Conservation (phyloP, 2,113 vertebrate genomes). For the Leucopsar rothschildi region DNA sequence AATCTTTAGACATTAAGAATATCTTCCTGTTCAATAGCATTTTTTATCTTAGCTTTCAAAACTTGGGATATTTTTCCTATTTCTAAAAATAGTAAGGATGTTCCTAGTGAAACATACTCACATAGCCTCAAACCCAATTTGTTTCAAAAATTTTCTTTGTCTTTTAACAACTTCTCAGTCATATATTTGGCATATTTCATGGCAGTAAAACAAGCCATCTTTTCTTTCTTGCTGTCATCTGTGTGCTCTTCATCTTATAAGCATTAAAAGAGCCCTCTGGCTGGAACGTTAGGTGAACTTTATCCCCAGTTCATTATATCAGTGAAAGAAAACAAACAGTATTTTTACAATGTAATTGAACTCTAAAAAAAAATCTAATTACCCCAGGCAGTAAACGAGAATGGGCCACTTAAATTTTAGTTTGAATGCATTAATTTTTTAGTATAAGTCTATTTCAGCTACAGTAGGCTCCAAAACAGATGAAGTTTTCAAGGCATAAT, state of each 20-base stretch:
- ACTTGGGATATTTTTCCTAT: neutral
- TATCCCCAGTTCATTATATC: conserved; percentile 6
- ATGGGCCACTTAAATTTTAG: neutral
- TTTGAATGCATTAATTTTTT: neutral
- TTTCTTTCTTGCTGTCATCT: neutral
- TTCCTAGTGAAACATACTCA: neutral
- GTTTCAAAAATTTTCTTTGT: neutral
- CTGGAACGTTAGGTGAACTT: neutral
- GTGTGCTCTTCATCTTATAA: neutral
- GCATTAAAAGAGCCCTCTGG: neutral
- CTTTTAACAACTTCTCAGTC: neutral
- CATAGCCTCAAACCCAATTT: neutral
- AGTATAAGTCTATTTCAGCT: conserved; percentile 11
- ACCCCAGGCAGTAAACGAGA: neutral
- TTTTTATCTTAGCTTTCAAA: neutral
- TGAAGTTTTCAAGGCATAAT: neutral
- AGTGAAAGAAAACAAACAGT: conserved; percentile 23
- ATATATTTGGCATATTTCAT: neutral
- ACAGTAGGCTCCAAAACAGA: neutral
- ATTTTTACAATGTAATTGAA: conserved; percentile 14
- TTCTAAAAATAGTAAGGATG: neutral
- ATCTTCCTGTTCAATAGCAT: neutral
- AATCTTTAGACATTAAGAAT: neutral
- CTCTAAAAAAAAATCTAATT: neutral
- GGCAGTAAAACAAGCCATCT: neutral